Evolutionary conservation across 2,888 invertebrate genomes (phyloP), one percentile per base, ranked within the genome.

Genomic region (Acronicta leporina): DNA sequence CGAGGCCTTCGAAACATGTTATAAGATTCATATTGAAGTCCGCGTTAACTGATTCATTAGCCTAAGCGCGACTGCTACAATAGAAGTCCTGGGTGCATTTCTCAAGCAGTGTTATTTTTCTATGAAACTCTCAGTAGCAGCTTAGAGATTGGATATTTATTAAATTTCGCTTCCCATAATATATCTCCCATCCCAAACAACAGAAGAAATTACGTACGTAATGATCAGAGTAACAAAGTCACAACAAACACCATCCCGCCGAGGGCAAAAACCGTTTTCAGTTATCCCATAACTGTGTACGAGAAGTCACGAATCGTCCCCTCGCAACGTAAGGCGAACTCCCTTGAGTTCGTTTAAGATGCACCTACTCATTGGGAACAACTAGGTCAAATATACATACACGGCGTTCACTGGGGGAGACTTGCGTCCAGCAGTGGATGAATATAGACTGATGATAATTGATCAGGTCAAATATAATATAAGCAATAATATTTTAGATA

Each of bases 381-480:
- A 71, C 20, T 71, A 44, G 47, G 58, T 57, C 50, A 71, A 52
- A 57, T 48, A 33, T 51, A 16, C 20, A 57, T 48, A 33, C 47
- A 16, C 20, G 20, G 2, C 20, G 20, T 20, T 20, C 20, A 20
- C 20, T 20, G 20, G 20, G 4, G 4, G 20, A 20, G 4, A 4
- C 20, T 4, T 20, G 4, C 20, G 20, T 4, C 20, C 20, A 20
- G 20, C 20, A 20, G 20, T 20, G 20, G 20, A 20, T 20, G 20
- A 20, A 20, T 20, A 4, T 20, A 20, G 4, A 4, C 20, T 4
- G 20, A 2, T 20, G 4, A 20, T 20, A n/a, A n/a, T n/a, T n/a
- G 20, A 20, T 20, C 2, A 20, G 20, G 20, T 20, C 20, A 20
- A 20, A 20, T 20, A 20, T 2, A 20, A 20, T 20, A 20, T 20